Conservation (phyloP, 2,113 vertebrate genomes). For the Psettodes erumei region DNA sequence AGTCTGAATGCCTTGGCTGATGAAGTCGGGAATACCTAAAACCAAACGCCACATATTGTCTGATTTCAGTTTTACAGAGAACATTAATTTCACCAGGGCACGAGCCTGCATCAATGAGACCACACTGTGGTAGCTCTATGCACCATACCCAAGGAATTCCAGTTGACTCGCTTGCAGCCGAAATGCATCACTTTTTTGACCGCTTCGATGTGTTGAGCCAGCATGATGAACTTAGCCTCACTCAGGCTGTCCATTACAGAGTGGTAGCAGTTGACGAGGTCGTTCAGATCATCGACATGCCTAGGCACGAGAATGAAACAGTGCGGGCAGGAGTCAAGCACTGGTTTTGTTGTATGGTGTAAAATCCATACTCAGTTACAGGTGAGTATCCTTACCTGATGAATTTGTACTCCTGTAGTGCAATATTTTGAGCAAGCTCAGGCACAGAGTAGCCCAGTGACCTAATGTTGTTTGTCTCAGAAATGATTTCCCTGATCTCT, state of each 20-base stretch:
- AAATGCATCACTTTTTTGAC: conserved; percentile 79
- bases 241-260: conserved; percentile 81
- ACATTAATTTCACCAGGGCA: not conserved
- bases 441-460: conserved; percentile 85
- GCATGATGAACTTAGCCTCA: conserved; percentile 83
- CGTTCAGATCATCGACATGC: conserved; percentile 79
- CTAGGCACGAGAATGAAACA: conserved; percentile 68
- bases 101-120: not conserved
- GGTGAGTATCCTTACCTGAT: conserved; percentile 77
- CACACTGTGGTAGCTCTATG: not conserved
- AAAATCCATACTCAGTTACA: not conserved
- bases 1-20: conserved; percentile 80
- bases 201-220: conserved; percentile 82
- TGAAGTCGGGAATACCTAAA: conserved; percentile 88
- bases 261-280: conserved; percentile 82
- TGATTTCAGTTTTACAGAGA: not conserved
- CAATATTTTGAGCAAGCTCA: conserved; percentile 82
- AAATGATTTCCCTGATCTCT: conserved; percentile 86
- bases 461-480: conserved; percentile 88
- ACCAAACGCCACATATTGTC: conserved; percentile 13
- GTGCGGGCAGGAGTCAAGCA: not conserved
- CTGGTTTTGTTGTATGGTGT: not conserved
- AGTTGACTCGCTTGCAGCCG: conserved; percentile 88
- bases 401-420: conserved; percentile 87
- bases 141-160: conserved; percentile 92